These are phyloP conservation scores for Arctopsyche grandis DNA, from an alignment of 1,140 invertebrate species.

Conservation along the genomic window DNA sequence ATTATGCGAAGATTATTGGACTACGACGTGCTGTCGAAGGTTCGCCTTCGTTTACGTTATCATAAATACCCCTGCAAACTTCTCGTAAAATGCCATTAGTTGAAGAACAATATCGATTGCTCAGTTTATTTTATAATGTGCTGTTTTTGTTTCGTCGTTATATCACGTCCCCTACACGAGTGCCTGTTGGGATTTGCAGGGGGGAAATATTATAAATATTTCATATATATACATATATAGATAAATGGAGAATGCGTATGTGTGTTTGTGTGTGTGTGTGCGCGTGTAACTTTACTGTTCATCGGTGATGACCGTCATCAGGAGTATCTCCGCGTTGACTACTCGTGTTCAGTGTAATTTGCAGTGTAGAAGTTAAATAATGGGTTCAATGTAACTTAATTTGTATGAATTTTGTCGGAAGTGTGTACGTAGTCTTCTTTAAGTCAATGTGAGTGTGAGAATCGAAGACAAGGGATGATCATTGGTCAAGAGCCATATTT, in stretches of 20 bases:
- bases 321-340: not conserved
- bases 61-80: not conserved
- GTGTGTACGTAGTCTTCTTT: conserved; percentile 21
- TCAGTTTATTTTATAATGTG: conserved; percentile 5
- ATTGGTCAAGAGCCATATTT: conserved; percentile 37
- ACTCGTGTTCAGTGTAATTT: conserved; percentile 6
- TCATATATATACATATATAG: not conserved
- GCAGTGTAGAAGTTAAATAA: no score
- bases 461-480: not conserved
- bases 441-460: conserved; percentile 22
- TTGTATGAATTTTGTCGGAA: not conserved
- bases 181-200: conserved; percentile 22
- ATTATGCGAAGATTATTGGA: not conserved
- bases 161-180: conserved; percentile 15
- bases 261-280: conserved; percentile 10
- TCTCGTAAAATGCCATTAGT: not conserved
- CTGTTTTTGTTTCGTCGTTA: conserved; percentile 17
- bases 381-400: conserved; percentile 15
- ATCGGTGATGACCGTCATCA: not conserved
- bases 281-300: not conserved
- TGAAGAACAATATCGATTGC: not conserved
- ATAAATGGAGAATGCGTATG: not conserved
- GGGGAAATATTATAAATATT: not conserved
- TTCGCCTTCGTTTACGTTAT: not conserved
- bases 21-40: not conserved